A percentile compares a stretch with the other conserved stretches of the same genome.
These are phyloP conservation scores for Muscicapa striata DNA, from an alignment of 2,797 vertebrate species.

Conservation along the genomic window DNA sequence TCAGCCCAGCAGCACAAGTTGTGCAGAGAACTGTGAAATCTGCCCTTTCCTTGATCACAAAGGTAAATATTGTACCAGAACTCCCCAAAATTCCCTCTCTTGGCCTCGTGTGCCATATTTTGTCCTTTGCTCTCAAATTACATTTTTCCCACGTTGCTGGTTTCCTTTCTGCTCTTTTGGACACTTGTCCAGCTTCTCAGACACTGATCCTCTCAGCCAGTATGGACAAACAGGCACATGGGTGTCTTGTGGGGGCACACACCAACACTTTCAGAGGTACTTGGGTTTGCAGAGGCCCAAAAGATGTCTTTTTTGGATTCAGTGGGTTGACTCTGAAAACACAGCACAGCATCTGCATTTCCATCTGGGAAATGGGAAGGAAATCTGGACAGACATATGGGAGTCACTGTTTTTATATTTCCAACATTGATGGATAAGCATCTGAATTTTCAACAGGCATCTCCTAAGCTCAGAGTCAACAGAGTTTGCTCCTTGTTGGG, in stretches of 20 bases:
- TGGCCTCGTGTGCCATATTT: background rate
- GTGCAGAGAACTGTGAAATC: background rate
- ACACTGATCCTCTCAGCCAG: background rate
- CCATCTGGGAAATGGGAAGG: constrained; percentile 27
- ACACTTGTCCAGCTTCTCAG: background rate
- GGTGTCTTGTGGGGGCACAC: background rate
- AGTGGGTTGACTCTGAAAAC: background rate
- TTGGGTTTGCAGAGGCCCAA: background rate
- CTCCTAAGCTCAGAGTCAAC: background rate
- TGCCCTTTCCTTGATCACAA: background rate
- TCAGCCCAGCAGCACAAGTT: background rate
- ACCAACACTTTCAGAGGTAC: background rate
- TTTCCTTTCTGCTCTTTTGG: background rate
- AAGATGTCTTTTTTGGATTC: background rate
- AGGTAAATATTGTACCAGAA: background rate
- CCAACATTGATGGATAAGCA: background rate
- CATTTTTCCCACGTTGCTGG: background rate
- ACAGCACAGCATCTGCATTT: constrained; percentile 35
- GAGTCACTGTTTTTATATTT: background rate
- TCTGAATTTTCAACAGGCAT: background rate
- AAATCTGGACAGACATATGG: constrained; percentile 46
- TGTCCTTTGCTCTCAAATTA: background rate
- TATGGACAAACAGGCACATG: rapidly evolving
- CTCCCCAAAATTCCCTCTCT: background rate
- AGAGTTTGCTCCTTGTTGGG: background rate